Evolutionary conservation across 2,888 invertebrate species (phyloP), one percentile per base, ranked within the genome.

Genomic region (Volucella inflata): DNA sequence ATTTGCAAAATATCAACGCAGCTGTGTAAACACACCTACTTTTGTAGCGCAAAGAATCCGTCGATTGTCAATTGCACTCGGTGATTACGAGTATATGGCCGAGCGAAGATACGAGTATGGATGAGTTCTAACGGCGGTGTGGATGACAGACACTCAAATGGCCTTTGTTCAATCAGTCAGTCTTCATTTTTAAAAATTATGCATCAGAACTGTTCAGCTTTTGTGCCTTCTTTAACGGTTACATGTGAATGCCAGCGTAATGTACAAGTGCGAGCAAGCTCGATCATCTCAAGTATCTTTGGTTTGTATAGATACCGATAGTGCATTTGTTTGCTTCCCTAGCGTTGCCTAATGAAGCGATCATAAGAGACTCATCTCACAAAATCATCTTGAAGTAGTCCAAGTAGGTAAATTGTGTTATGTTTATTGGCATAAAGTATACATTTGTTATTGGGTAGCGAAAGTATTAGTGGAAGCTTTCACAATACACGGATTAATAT

Each of bases 1-100:
- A 51, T 16, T 76, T 50, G 12, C 53, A 0, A 60, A 65, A 65
- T 76, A 77, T 77, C 71, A 78, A 57, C 57, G 74, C 83, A 83
- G 74, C 68, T 83, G 83, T 38, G 64, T 50, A 82, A 72, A 82
- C 50, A 72, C 30, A 30, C 30, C 30, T 30, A 30, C 30, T 30
- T 67, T 57, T 67, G 21, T 57, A 10, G 38, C 67, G 46, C 71
- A 77, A 51, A 53, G 44, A 82, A 59, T 60, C 53, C 46, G 51
- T n/a, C 10, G 38, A 65, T 40, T 17, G 10, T 17, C 38, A 74
- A 59, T 59, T 36, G 50, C 42, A 42, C 3, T 30, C 30, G 4
- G 30, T 30, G 6, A 30, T 6, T 30, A 30, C 4, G 4, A 21
- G 21, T 21, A 21, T 21, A 21, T 21, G 21, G 4, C 21, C 2